A percentile compares a stretch with the other conserved stretches of the same genome.
Conservation (phyloP, 2,797 vertebrate species). For the Hydrophis major region DNA sequence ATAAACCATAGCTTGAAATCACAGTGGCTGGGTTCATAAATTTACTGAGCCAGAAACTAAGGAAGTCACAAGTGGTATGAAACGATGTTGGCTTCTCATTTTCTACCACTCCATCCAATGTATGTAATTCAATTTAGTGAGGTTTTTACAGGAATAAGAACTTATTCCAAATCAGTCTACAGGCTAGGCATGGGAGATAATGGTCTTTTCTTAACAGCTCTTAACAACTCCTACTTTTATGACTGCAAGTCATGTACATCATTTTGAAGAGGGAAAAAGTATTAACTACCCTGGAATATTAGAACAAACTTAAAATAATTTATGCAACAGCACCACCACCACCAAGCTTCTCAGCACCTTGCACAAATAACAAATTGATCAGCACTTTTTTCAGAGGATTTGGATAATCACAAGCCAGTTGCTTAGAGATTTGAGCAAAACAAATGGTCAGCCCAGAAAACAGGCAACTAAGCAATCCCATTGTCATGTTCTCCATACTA, state of each 20-base stretch:
- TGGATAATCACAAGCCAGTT: background rate
- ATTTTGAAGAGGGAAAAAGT: background rate
- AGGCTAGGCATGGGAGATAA: background rate
- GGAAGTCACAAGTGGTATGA: background rate
- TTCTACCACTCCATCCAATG: background rate
- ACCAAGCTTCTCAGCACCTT: background rate
- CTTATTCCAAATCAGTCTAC: background rate
- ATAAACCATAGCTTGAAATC: background rate
- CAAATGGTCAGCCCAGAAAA: background rate
- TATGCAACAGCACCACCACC: background rate
- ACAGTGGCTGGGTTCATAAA: background rate
- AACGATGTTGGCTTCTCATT: background rate
- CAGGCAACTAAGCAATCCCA: background rate
- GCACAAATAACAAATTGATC: background rate
- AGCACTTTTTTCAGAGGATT: background rate
- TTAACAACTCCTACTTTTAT: background rate
- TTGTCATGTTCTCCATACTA: background rate
- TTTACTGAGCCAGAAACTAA: background rate
- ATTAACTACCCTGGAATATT: background rate
- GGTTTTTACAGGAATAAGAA: background rate
- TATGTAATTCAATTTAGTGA: background rate
- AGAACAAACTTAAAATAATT: background rate
- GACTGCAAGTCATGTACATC: background rate
- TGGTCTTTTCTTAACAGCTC: background rate
- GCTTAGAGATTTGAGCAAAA: background rate